These are phyloP conservation scores for Pelusios castaneus DNA, from an alignment of 2,113 vertebrate species.

Conservation along the genomic window DNA sequence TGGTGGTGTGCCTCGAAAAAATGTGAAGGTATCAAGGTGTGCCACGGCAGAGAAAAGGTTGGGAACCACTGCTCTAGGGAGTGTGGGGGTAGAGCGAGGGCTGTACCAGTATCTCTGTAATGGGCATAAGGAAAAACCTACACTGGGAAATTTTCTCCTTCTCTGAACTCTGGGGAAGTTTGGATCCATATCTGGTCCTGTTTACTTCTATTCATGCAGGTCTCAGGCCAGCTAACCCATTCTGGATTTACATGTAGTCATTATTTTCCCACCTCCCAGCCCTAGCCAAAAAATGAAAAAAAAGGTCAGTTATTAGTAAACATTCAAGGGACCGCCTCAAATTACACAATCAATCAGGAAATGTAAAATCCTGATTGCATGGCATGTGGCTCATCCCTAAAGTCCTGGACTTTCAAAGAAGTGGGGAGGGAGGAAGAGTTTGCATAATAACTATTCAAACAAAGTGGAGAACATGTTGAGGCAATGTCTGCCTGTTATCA, in stretches of 20 bases:
- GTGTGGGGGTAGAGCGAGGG: neutral
- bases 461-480: neutral
- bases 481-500: constrained; percentile 23
- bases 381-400: constrained; percentile 27
- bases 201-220: neutral
- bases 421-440: neutral
- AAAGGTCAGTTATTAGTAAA: neutral
- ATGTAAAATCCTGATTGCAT: constrained; percentile 22
- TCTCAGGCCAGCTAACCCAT: neutral
- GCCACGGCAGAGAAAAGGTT: too few species aligned
- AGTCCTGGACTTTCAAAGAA: neutral
- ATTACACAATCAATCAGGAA: constrained; percentile 6
- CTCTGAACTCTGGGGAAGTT: neutral
- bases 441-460: neutral
- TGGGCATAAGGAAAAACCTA: neutral
- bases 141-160: neutral
- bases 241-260: neutral
- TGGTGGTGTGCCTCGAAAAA: too few species aligned
- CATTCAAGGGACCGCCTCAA: constrained; percentile 11
- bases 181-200: neutral
- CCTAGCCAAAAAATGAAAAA: neutral
- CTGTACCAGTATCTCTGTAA: neutral
- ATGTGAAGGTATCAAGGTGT: too few species aligned
- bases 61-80: too few species aligned
- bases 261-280: neutral